These are phyloP conservation scores for Dendropsophus ebraccatus DNA, from an alignment of 2,113 vertebrate genomes.

Conservation along the genomic window DNA sequence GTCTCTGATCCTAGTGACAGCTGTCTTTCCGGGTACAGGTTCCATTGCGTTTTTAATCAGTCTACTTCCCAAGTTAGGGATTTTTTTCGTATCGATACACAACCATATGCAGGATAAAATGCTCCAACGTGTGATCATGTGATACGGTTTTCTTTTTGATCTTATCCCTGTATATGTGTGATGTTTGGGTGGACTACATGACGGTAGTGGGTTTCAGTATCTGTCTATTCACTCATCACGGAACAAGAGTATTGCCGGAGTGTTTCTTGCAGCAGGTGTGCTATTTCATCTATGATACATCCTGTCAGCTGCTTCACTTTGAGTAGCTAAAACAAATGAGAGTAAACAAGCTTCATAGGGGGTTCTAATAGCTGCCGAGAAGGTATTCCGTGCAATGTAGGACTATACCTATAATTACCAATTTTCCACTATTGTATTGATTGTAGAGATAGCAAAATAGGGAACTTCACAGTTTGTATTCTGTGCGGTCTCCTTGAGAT, in stretches of 20 bases:
- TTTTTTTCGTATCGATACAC: background rate
- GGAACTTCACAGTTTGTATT: background rate
- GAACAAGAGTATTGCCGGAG: constrained; percentile 2
- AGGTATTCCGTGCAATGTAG: constrained; percentile 5
- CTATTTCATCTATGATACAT: constrained; percentile 1
- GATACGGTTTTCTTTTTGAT: background rate
- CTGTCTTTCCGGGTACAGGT: background rate
- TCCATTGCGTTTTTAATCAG: background rate
- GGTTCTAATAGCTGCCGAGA: background rate
- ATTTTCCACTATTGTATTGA: background rate
- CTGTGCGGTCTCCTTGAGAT: background rate
- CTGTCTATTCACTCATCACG: background rate
- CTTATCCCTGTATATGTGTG: background rate
- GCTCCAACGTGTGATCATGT: background rate
- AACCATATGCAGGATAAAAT: background rate
- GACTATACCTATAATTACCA: background rate
- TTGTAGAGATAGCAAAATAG: background rate
- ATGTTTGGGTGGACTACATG: background rate
- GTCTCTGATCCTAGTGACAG: background rate
- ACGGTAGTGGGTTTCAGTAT: background rate
- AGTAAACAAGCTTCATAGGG: constrained; percentile 19
- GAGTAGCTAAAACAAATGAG: constrained; percentile 15
- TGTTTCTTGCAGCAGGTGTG: constrained; percentile 39
- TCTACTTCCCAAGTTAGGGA: background rate
- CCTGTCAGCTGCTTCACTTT: constrained; percentile 39